phyloP scores from a whole-genome alignment of 2,113 vertebrate genomes.

The Otus sunia region DNA sequence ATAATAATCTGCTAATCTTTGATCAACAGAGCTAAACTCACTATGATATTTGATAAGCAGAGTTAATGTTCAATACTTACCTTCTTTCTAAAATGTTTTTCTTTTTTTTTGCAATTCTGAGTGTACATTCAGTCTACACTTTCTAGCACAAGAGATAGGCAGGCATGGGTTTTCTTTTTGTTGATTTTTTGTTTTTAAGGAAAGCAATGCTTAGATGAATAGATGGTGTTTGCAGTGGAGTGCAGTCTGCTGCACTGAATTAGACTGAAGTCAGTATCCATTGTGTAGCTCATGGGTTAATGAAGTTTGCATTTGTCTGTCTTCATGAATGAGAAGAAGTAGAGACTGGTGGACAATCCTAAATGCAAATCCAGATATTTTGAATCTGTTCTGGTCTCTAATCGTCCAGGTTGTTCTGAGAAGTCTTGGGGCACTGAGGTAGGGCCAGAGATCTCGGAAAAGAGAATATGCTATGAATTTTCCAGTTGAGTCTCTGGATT shows the following conservation, averaged over 20 bases:
- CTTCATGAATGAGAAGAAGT: background rate
- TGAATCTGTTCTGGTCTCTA: background rate
- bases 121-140: background rate
- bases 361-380: background rate
- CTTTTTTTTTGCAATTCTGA: background rate
- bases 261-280: background rate
- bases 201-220: background rate
- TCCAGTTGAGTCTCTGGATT: background rate
- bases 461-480: background rate
- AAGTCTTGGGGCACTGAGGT: background rate
- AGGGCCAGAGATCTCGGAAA: background rate
- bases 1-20: background rate
- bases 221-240: background rate
- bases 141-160: background rate
- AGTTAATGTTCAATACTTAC: background rate
- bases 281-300: background rate
- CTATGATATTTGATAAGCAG: background rate
- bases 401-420: background rate
- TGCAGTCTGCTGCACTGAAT: background rate
- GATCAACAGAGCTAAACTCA: background rate
- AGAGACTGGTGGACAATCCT: background rate
- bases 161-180: background rate
- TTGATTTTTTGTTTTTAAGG: background rate
- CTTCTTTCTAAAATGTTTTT: background rate
- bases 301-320: background rate